Conservation (phyloP, 2,888 invertebrate genomes). For the Apotomis betuletana region DNA sequence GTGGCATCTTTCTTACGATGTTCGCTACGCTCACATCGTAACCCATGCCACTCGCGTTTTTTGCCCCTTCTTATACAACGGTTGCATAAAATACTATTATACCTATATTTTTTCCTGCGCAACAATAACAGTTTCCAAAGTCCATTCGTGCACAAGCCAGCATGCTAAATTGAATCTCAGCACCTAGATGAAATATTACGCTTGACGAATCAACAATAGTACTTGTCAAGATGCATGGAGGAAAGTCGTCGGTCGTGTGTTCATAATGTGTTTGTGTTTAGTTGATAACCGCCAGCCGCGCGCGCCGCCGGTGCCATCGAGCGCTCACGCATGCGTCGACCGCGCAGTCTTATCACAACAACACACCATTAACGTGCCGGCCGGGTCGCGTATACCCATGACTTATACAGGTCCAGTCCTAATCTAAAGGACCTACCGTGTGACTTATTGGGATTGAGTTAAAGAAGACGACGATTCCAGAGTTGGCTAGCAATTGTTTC, state of each 20-base stretch:
- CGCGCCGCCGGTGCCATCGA: conserved; percentile 65
- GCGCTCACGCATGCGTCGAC: conserved; percentile 40
- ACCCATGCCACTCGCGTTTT: too few species aligned
- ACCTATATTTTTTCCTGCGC: not conserved
- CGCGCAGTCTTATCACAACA: conserved; percentile 46
- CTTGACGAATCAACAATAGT: conserved; percentile 61
- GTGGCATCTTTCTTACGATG: too few species aligned
- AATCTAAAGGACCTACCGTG: conserved; percentile 7
- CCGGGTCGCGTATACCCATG: conserved; percentile 34
- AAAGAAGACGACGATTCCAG: conserved; percentile 45
- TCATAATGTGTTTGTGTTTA: conserved; percentile 77
- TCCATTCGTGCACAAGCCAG: conserved; percentile 1
- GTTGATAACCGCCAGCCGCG: conserved; percentile 75
- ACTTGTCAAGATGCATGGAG: conserved; percentile 50
- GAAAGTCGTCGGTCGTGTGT: conserved; percentile 57
- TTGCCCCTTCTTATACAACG: too few species aligned
- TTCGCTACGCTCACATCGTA: too few species aligned
- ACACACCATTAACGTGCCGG: conserved; percentile 29
- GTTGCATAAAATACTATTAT: too few species aligned
- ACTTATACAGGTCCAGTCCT: conserved; percentile 4
- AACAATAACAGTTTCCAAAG: not conserved
- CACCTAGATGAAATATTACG: conserved; percentile 33
- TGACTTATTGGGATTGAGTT: conserved; percentile 1
- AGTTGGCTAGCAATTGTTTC: conserved; percentile 63
- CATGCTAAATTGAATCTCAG: conserved; percentile 20